Evolutionary conservation across 2,797 vertebrate species (phyloP).

Genomic region (Acridotheres tristis): DNA sequence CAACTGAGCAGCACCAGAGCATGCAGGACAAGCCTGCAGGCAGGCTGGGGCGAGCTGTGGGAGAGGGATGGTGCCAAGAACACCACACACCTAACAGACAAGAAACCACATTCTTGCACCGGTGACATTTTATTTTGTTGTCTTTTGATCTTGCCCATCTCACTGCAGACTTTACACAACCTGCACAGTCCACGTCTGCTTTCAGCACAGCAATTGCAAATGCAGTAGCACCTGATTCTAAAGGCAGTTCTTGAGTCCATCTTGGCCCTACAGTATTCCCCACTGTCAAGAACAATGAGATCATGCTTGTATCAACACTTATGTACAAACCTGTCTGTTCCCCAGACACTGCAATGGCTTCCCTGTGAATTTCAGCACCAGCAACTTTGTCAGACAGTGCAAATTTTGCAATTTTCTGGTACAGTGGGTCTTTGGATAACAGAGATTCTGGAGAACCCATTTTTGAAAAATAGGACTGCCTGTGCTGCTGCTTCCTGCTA

Average conservation of each 20-base stretch:
- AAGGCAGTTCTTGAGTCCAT: neutral
- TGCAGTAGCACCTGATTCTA: neutral
- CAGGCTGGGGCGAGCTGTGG: neutral
- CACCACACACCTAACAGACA: neutral
- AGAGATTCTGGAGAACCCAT: neutral
- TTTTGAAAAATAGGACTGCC: neutral
- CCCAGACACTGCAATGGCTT: neutral
- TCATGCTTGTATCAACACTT: neutral
- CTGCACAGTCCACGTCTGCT: neutral
- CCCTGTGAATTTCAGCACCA: neutral
- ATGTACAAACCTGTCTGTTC: neutral
- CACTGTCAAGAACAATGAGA: neutral
- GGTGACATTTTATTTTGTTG: constrained; percentile 5
- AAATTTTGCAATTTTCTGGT: neutral
- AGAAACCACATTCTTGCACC: neutral
- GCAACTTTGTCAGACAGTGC: neutral
- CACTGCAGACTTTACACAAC: neutral
- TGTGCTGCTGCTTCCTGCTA: neutral
- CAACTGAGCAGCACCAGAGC: neutral
- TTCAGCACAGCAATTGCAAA: neutral
- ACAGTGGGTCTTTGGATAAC: neutral
- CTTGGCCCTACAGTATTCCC: neutral
- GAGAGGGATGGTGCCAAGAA: neutral
- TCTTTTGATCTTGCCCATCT: neutral
- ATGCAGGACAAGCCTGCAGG: neutral